Conservation (phyloP, 2,888 invertebrate species). For the Campoplex nolae region DNA sequence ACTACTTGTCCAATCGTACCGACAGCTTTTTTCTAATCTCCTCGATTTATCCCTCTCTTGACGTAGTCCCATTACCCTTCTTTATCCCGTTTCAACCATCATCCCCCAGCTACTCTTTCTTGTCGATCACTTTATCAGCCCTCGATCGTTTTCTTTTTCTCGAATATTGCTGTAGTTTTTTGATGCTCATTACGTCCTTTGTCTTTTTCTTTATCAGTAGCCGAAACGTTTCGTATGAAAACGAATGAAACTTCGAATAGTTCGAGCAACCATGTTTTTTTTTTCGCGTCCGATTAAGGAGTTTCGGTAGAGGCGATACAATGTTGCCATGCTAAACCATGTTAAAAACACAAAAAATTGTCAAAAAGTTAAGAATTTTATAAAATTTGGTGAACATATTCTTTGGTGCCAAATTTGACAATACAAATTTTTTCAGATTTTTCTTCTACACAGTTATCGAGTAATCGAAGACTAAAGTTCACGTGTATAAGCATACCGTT, state of each 20-base stretch:
- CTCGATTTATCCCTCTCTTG: constrained; percentile 3
- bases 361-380: too few species aligned
- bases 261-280: background rate
- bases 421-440: too few species aligned
- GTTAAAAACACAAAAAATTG: too few species aligned
- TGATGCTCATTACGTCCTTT: background rate
- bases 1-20: constrained; percentile 13
- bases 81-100: constrained; percentile 29
- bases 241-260: background rate
- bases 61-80: constrained; percentile 46
- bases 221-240: background rate
- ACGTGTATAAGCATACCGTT: too few species aligned
- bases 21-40: background rate
- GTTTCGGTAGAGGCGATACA: too few species aligned
- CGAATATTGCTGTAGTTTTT: constrained; percentile 18
- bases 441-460: too few species aligned
- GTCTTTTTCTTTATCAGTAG: background rate
- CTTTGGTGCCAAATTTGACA: too few species aligned
- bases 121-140: constrained; percentile 6
- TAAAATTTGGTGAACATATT: too few species aligned
- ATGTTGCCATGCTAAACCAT: too few species aligned
- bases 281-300: too few species aligned
- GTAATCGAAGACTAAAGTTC: too few species aligned
- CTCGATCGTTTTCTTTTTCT: constrained; percentile 1
- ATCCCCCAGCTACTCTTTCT: constrained; percentile 8